A percentile compares a stretch with the other conserved stretches of the same genome.
Evolutionary conservation across 2,113 vertebrate genomes (phyloP).

Genomic region (Rhinolophus sinicus): DNA sequence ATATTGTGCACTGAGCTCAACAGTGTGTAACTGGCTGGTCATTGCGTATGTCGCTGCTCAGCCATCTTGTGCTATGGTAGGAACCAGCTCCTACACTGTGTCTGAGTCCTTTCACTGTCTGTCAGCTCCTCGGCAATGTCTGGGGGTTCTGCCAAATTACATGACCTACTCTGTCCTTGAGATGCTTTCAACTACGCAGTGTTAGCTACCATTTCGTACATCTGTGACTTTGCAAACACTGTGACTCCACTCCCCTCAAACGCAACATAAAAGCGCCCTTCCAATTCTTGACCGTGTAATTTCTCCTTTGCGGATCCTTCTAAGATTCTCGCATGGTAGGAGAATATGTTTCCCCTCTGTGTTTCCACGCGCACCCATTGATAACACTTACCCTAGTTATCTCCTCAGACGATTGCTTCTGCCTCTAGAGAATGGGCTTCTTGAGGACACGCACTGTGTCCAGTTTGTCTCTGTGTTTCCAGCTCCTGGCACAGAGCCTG

Average conservation of each 20-base stretch:
- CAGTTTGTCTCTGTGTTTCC: neutral
- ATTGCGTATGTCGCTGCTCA: fast-evolving
- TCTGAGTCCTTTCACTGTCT: fast-evolving
- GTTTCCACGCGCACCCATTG: neutral
- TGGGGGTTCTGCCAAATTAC: neutral
- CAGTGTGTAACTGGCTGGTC: neutral
- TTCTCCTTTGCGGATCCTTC: neutral
- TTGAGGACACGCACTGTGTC: neutral
- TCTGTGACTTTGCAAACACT: neutral
- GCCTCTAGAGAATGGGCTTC: neutral
- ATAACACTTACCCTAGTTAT: fast-evolving
- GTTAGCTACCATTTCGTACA: neutral
- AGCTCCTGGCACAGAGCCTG: neutral
- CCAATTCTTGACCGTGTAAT: neutral
- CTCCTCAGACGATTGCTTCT: no score
- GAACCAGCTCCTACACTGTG: neutral
- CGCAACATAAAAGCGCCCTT: neutral
- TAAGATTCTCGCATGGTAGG: no score
- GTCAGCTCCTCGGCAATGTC: neutral
- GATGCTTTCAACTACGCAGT: neutral
- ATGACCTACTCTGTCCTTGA: neutral
- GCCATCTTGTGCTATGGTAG: neutral
- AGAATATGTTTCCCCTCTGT: neutral
- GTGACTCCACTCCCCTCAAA: neutral
- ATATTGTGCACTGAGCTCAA: neutral